Percentiles rank a stretch among this genome's conserved stretches.
phyloP scores from a whole-genome alignment of 1,140 invertebrate genomes.

The Papilio polytes region DNA sequence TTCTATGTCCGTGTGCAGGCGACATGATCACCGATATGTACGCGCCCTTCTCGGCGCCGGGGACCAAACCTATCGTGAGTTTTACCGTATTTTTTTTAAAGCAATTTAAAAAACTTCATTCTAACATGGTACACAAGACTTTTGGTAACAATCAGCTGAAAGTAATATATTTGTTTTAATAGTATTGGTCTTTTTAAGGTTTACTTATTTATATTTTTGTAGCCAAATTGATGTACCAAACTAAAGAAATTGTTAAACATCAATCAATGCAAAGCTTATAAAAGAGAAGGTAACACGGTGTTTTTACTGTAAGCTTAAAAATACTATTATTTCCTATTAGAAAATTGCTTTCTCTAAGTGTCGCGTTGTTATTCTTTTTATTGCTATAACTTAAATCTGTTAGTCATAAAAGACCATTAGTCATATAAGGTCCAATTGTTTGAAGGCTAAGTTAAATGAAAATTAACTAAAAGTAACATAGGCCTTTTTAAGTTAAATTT shows the following conservation, averaged over 20 bases:
- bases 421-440: too few species aligned
- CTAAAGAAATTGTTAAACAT: too few species aligned
- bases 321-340: not conserved
- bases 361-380: not conserved
- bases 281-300: not conserved
- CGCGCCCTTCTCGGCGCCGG: slow-evolving; percentile 73
- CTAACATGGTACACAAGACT: not conserved
- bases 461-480: not conserved
- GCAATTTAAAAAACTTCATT: not conserved
- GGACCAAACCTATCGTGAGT: slow-evolving; percentile 77
- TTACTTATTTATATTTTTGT: not conserved
- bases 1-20: slow-evolving; percentile 53
- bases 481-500: not conserved
- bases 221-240: too few species aligned
- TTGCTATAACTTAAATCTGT: too few species aligned
- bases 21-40: slow-evolving; percentile 80
- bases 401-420: not conserved
- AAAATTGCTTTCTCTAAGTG: not conserved
- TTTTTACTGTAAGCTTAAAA: not conserved
- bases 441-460: not conserved
- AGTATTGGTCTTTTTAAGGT: not conserved
- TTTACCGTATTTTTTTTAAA: slow-evolving; percentile 25
- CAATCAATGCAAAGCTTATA: not conserved
- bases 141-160: not conserved
- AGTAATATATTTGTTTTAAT: not conserved